Conservation (phyloP, 2,888 invertebrate genomes). For the Cheilosia grossa region DNA sequence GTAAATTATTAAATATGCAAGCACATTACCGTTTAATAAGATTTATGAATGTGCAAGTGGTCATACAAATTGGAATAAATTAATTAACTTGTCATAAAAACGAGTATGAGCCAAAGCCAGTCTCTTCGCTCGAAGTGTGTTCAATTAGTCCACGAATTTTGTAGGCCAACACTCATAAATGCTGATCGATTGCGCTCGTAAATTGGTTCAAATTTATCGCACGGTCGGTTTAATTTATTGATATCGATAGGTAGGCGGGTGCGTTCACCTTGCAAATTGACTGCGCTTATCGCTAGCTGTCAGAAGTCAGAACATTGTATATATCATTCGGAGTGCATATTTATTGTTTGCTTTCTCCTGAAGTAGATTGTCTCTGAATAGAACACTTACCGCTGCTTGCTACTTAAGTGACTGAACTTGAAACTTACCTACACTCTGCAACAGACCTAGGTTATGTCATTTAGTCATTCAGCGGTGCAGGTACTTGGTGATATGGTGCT, state of each 20-base stretch:
- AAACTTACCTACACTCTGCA: conserved; percentile 1
- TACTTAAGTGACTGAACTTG: conserved; percentile 41
- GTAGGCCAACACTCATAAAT: neutral
- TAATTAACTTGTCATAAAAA: conserved; percentile 32
- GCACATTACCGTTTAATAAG: conserved; percentile 26
- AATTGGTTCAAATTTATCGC: conserved; percentile 8
- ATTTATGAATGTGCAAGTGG: conserved; percentile 24
- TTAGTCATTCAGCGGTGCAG: too few relatives aligned
- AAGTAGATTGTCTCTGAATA: neutral
- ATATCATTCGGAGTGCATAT: conserved; percentile 25
- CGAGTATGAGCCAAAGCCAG: neutral
- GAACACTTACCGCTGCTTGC: neutral
- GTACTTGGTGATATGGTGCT: neutral
- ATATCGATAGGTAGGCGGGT: conserved; percentile 1
- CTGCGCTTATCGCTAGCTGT: neutral
- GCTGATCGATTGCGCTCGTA: neutral
- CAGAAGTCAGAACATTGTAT: conserved; percentile 1
- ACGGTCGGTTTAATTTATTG: conserved; percentile 24
- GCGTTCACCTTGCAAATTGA: conserved; percentile 19
- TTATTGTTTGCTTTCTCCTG: conserved; percentile 10
- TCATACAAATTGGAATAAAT: conserved; percentile 2
- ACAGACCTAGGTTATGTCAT: conserved; percentile 32
- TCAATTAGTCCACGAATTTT: conserved; percentile 8
- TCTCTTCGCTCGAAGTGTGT: conserved; percentile 1
- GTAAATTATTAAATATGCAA: conserved; percentile 25